These are phyloP conservation scores for Aradophagus sp. DNA, from an alignment of 1,140 invertebrate species.

Conservation along the genomic window DNA sequence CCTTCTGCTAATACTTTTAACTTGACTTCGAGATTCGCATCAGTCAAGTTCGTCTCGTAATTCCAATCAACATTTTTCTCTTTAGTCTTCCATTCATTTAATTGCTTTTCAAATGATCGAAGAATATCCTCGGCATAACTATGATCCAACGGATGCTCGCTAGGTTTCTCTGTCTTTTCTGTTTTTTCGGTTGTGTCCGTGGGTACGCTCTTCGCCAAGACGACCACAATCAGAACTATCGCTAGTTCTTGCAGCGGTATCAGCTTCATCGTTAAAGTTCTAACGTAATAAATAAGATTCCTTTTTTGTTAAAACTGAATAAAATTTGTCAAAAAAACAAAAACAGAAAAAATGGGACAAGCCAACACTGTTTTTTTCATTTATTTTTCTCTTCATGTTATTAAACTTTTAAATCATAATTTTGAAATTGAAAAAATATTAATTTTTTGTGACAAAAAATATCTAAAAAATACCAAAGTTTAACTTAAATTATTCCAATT, in stretches of 20 bases:
- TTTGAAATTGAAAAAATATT: no score
- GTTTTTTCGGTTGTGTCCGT: conserved; percentile 7
- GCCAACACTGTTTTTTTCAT: no score
- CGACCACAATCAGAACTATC: background rate
- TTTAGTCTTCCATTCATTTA: conserved; percentile 76
- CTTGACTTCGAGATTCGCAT: conserved; percentile 79
- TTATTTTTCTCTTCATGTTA: no score
- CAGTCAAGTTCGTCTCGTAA: conserved; percentile 84
- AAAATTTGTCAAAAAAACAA: no score
- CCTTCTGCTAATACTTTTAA: conserved; percentile 67
- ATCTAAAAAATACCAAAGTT: no score
- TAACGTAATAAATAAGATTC: background rate
- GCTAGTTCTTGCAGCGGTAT: background rate
- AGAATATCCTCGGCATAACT: conserved; percentile 37
- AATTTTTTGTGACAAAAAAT: no score
- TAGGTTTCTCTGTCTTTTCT: background rate
- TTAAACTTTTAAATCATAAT: no score
- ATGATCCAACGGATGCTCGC: conserved; percentile 23
- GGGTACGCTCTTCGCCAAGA: background rate
- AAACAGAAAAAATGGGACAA: no score
- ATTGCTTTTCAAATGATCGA: conserved; percentile 55
- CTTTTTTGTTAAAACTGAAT: no score
- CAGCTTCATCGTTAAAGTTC: background rate
- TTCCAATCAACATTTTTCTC: conserved; percentile 79
- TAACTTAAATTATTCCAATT: no score